Conservation (phyloP, 2,113 vertebrate species). For the Paramisgurnus dabryanus region DNA sequence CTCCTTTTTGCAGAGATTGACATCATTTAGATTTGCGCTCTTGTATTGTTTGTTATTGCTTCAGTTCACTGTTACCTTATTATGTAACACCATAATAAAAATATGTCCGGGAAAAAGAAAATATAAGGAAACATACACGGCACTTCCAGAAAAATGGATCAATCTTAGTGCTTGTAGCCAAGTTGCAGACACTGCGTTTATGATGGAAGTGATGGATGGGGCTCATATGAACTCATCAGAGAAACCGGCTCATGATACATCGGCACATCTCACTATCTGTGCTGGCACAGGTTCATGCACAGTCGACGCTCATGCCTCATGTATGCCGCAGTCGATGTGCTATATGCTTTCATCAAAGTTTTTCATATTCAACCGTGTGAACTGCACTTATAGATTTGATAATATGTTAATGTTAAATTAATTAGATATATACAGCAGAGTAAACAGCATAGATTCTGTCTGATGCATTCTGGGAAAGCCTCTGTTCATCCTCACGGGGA, state of each 20-base stretch:
- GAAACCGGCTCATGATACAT: constrained; percentile 32
- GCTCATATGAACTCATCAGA: constrained; percentile 52
- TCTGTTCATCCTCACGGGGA: constrained; percentile 19
- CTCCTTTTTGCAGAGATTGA: no score
- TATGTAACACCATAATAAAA: neutral
- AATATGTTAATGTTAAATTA: constrained; percentile 11
- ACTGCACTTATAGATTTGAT: constrained; percentile 5
- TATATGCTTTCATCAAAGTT: neutral
- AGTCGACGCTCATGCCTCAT: neutral
- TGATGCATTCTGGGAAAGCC: neutral
- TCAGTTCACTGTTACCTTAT: neutral
- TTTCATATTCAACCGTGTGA: neutral
- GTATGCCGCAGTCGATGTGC: neutral
- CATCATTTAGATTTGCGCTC: no score
- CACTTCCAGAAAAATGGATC: constrained; percentile 2
- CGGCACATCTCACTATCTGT: constrained; percentile 50
- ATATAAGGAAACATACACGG: neutral
- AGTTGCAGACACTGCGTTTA: neutral
- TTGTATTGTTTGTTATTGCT: neutral
- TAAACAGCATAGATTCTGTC: neutral
- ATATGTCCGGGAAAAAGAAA: neutral
- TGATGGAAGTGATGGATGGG: constrained; percentile 47
- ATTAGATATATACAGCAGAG: neutral
- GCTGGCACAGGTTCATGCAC: constrained; percentile 17
- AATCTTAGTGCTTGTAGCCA: neutral